Evolutionary conservation across 2,888 invertebrate genomes (phyloP), one percentile per base, ranked within the genome.

Genomic region (Campoletis raptor): DNA sequence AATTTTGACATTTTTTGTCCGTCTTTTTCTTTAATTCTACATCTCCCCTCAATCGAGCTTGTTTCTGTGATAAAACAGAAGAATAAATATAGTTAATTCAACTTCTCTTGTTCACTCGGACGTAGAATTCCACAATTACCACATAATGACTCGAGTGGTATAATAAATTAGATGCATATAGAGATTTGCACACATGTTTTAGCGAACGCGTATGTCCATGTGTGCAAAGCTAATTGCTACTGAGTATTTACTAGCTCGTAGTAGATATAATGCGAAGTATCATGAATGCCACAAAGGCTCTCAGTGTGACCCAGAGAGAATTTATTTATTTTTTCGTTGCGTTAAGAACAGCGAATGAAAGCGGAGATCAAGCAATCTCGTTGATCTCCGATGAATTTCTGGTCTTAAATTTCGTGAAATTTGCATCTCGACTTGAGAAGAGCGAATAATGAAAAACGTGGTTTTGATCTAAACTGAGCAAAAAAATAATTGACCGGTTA

Each of bases 121-220:
- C 82, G 69, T 82, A 67, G 77, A 85, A 85, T 85, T 82, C 78
- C 82, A 73, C 82, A 79, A 85, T 85, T 85, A 79, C 82, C 78
- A 78, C 78, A 78, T 85, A 85, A 85, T 85, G 78, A 82, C 82
- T 82, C 30, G 78, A 48, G 57, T 42, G 52, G 69, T 61, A 40
- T 74, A 74, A 85, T 85, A 81, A 85, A 85, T 85, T 81, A 67
- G 72, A 76, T 45, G 48, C 78, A 57, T 24, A 24, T 24, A 24
- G 74, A 73, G 52, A 79, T 69, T 76, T 69, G 76, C 57, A 36
- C 73, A 52, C 40, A 45, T 10, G 70, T 45, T 52, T 36, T 1
- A 18, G n/a, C 36, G n/a, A 66, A 24, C 52, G 57, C 42, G 79
- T 81, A 72, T 72, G 72, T 66, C n/a, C n/a, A 67, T 54, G 52